Evolutionary conservation across 1,140 invertebrate species (phyloP).

Genomic region (Drosophila saltans): DNA sequence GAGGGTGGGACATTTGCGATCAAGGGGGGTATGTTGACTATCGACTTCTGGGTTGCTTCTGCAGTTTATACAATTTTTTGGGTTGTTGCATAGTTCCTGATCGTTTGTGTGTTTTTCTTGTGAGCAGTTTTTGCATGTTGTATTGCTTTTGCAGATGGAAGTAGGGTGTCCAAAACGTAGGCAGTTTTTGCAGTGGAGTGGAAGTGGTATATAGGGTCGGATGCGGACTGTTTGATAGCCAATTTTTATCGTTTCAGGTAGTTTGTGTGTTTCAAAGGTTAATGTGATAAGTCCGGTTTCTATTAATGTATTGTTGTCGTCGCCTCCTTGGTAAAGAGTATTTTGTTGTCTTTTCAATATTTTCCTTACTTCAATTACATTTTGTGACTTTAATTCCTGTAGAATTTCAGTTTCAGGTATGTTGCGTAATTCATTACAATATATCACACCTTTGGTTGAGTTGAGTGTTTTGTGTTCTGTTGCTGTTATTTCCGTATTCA

Average conservation of each 20-base stretch:
- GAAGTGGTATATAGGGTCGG: slow-evolving; percentile 8
- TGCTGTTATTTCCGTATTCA: not conserved
- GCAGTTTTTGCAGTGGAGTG: slow-evolving; percentile 22
- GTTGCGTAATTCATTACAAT: slow-evolving; percentile 9
- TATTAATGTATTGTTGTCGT: not conserved
- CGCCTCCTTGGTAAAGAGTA: not conserved
- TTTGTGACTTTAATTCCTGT: slow-evolving; percentile 12
- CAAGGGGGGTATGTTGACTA: slow-evolving; percentile 9
- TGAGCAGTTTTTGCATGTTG: slow-evolving; percentile 8
- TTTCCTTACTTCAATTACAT: slow-evolving; percentile 6
- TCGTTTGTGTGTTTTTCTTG: slow-evolving; percentile 10
- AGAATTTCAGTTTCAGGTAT: slow-evolving; percentile 2
- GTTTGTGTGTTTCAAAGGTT: slow-evolving; percentile 1
- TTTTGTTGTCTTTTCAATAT: slow-evolving; percentile 2
- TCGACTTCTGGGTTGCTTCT: slow-evolving; percentile 2
- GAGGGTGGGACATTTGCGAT: slow-evolving; percentile 7
- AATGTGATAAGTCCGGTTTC: slow-evolving; percentile 12
- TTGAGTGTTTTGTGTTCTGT: slow-evolving; percentile 8
- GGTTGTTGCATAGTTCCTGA: slow-evolving; percentile 1
- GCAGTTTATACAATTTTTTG: slow-evolving; percentile 14
- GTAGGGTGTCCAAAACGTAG: slow-evolving; percentile 24
- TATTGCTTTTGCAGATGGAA: slow-evolving; percentile 20
- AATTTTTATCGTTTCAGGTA: slow-evolving; percentile 1
- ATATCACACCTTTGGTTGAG: slow-evolving; percentile 7
- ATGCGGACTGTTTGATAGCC: not conserved